A percentile compares a stretch with the other conserved stretches of the same genome.
These are phyloP conservation scores for Psittacus erithacus DNA, from an alignment of 2,113 vertebrate species.

Conservation along the genomic window DNA sequence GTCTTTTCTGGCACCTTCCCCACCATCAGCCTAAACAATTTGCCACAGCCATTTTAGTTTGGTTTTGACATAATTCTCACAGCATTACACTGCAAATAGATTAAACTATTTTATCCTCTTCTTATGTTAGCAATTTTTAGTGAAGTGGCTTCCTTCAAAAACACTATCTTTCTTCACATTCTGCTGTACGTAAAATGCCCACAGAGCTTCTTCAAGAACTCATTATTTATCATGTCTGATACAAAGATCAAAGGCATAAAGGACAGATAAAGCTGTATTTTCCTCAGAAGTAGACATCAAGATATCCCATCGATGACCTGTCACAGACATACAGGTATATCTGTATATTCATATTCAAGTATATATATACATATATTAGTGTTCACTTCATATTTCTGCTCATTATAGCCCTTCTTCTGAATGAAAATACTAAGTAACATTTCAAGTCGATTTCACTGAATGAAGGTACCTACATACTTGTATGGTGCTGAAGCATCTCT, in stretches of 20 bases:
- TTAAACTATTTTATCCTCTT: neutral
- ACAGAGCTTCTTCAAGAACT: neutral
- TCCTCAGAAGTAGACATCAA: neutral
- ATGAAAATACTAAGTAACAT: neutral
- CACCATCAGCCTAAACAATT: neutral
- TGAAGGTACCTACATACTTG: neutral
- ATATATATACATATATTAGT: neutral
- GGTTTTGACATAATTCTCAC: neutral
- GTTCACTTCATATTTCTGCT: neutral
- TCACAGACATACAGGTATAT: neutral
- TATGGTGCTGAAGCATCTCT: neutral
- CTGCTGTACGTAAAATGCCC: neutral
- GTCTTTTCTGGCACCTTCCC: neutral
- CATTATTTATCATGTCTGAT: neutral
- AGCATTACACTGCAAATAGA: neutral
- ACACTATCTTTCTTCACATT: neutral
- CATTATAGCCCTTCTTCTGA: neutral
- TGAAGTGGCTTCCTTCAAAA: neutral
- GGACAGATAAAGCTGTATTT: neutral
- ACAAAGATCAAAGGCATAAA: neutral
- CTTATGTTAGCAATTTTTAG: neutral
- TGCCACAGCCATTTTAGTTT: neutral
- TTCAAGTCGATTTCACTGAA: neutral
- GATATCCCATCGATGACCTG: neutral
- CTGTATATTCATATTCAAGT: neutral